Evolutionary conservation across 2,797 vertebrate species (phyloP).

Genomic region (Ispidina lecontei): DNA sequence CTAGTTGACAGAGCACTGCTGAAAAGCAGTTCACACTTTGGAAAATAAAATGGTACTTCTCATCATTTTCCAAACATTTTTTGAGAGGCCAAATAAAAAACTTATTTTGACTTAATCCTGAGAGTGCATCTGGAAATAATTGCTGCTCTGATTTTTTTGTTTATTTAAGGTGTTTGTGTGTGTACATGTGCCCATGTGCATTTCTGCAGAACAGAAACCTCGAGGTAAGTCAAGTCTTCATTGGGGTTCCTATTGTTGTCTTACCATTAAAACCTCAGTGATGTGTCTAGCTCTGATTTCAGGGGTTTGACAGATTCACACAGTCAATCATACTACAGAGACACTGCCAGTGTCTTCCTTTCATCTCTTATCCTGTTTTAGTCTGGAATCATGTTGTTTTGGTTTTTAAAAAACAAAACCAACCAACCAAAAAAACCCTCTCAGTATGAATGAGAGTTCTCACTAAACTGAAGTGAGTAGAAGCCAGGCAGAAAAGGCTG

Average conservation of each 20-base stretch:
- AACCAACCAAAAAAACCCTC: too few relatives aligned
- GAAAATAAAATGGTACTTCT: background rate
- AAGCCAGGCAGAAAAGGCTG: background rate
- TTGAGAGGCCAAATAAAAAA: background rate
- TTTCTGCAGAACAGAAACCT: background rate
- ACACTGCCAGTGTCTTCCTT: background rate
- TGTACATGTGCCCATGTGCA: fast-evolving
- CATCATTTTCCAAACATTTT: background rate
- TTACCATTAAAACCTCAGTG: background rate
- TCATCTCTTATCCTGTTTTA: background rate
- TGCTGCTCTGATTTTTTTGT: background rate
- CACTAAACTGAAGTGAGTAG: background rate
- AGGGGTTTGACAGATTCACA: background rate
- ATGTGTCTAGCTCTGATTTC: background rate
- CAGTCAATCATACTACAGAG: background rate
- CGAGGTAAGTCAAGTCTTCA: background rate
- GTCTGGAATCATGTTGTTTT: background rate
- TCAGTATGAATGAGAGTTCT: background rate
- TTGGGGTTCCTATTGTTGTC: background rate
- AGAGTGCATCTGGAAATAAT: background rate
- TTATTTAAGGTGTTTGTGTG: fast-evolving
- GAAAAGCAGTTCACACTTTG: background rate
- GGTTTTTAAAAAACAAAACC: too few relatives aligned
- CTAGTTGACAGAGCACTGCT: background rate
- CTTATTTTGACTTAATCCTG: background rate